Conservation (phyloP, 2,113 vertebrate genomes). For the Tyto alba region DNA sequence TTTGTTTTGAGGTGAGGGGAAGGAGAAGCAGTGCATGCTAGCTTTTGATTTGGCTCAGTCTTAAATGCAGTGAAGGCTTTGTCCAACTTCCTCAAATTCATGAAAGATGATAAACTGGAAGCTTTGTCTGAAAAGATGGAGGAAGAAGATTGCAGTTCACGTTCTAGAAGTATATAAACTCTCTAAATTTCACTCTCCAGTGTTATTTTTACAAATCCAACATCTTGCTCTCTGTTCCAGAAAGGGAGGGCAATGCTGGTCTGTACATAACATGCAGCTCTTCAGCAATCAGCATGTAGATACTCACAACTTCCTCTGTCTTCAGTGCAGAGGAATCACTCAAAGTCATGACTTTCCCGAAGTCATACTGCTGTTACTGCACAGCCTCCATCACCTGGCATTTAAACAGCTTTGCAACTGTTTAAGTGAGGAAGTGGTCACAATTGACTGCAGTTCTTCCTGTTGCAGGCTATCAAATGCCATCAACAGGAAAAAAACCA, state of each 20-base stretch:
- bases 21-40: neutral
- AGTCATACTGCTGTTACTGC: neutral
- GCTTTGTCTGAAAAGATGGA: neutral
- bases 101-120: neutral
- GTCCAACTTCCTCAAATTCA: neutral
- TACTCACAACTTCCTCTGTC: neutral
- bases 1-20: neutral
- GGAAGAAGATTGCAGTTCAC: neutral
- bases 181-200: neutral
- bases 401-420: neutral
- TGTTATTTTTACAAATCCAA: neutral
- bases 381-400: neutral
- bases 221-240: neutral
- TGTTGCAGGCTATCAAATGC: neutral
- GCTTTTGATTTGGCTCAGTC: neutral
- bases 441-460: neutral
- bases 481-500: neutral
- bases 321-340: neutral
- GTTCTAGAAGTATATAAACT: neutral
- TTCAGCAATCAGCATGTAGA: neutral
- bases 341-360: neutral
- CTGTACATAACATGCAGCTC: neutral
- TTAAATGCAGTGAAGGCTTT: neutral
- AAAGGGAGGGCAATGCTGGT: neutral
- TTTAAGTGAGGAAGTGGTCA: neutral